These are phyloP conservation scores for Micrasema longulum DNA, from an alignment of 1,140 invertebrate species.

Conservation along the genomic window DNA sequence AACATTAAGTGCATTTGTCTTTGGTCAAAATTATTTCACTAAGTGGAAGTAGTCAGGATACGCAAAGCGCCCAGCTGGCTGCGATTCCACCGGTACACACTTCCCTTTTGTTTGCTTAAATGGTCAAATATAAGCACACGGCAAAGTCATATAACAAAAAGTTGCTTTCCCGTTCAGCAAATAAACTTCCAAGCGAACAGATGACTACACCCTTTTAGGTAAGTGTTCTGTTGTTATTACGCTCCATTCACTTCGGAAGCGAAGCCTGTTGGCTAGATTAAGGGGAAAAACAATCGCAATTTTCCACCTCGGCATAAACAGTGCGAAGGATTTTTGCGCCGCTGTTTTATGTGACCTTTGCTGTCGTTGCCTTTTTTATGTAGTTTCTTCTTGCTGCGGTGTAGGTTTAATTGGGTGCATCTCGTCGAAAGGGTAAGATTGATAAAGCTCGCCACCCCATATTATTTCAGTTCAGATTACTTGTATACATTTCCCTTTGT, in stretches of 20 bases:
- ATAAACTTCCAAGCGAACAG: neutral
- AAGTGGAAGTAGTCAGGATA: neutral
- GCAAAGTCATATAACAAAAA: constrained; percentile 5
- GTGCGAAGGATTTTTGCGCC: neutral
- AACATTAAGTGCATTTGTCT: too few species aligned
- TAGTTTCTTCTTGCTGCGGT: neutral
- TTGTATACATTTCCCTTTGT: constrained; percentile 4
- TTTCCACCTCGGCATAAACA: neutral
- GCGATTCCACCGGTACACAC: constrained; percentile 25
- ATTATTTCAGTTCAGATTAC: constrained; percentile 11
- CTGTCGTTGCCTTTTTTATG: neutral
- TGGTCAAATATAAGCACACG: neutral
- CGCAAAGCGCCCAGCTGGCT: constrained; percentile 17
- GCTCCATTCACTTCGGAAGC: neutral
- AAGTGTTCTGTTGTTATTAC: neutral
- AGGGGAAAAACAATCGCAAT: neutral
- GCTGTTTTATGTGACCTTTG: neutral
- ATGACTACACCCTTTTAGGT: neutral
- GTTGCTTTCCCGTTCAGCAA: neutral
- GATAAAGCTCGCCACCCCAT: neutral
- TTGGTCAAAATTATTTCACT: too few species aligned
- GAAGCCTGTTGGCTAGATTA: neutral
- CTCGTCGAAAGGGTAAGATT: neutral
- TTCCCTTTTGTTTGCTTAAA: neutral
- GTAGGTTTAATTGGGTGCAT: neutral